Percentiles rank a stretch among this genome's conserved stretches.
Conservation (phyloP, 2,113 vertebrate genomes). For the Xerus inauris region DNA sequence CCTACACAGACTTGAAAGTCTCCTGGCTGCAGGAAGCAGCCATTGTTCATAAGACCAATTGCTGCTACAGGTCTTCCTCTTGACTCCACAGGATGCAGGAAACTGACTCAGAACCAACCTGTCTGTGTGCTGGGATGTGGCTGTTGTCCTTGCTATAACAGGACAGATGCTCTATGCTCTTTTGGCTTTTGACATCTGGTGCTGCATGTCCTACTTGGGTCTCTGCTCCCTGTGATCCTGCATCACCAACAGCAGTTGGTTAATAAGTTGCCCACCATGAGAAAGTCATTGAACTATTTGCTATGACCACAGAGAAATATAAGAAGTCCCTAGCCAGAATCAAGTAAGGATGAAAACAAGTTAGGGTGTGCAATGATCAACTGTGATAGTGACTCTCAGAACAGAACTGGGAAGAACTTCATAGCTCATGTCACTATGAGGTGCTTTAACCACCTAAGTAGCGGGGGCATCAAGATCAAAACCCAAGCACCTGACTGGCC, state of each 20-base stretch:
- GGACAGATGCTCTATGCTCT: not conserved
- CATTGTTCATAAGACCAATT: slow-evolving; percentile 66
- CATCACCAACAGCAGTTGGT: not conserved
- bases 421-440: not conserved
- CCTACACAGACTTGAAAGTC: not conserved
- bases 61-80: slow-evolving; percentile 67
- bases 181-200: not conserved
- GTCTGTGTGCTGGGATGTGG: slow-evolving; percentile 36
- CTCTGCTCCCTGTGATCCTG: not conserved
- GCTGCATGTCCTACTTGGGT: not conserved
- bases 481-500: not conserved
- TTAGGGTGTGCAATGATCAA: not conserved
- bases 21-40: slow-evolving; percentile 61
- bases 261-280: not conserved
- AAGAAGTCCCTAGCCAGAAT: not conserved
- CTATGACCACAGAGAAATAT: not conserved
- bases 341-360: not conserved
- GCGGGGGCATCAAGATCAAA: not conserved
- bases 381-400: not conserved
- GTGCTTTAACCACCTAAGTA: not conserved
- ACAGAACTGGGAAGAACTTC: not conserved
- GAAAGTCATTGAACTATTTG: not conserved
- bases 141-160: not conserved
- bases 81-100: slow-evolving; percentile 74
- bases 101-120: slow-evolving; percentile 71